A percentile compares a stretch with the other conserved stretches of the same genome.
Evolutionary conservation across 92 coral and sea anemone species (phyloP).

Genomic region (Virgularia gustaviana): DNA sequence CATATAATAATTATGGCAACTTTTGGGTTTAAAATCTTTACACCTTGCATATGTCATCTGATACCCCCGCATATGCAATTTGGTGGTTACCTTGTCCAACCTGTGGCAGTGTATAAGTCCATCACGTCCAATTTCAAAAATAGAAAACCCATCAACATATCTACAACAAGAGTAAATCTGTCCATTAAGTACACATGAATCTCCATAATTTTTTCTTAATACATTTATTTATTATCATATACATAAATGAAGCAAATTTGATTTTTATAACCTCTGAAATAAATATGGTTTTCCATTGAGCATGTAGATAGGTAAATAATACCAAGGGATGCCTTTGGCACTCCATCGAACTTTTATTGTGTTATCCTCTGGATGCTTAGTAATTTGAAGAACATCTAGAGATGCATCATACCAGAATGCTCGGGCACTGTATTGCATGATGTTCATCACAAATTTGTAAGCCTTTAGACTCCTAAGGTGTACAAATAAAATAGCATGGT

Average conservation of each 20-base stretch:
- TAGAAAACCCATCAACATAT: conserved; percentile 94
- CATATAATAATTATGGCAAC: too few species aligned
- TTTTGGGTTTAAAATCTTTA: too few species aligned
- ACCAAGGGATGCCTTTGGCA: conserved; percentile 77
- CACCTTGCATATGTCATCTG: too few species aligned
- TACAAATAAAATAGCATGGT: background rate
- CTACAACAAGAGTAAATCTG: conserved; percentile 44
- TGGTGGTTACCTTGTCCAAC: conserved; percentile 78
- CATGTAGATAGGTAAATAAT: conserved; percentile 44
- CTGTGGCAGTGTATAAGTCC: conserved; percentile 92
- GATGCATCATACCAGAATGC: conserved; percentile 63
- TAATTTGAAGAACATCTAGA: conserved; percentile 75
- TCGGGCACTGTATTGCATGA: conserved; percentile 50
- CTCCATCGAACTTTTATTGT: conserved; percentile 92
- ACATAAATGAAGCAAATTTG: too few species aligned
- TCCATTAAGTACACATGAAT: background rate
- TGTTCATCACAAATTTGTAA: conserved; percentile 51
- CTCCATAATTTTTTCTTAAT: background rate
- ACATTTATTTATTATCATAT: background rate
- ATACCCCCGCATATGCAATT: too few species aligned
- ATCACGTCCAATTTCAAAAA: conserved; percentile 88
- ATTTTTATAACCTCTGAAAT: background rate
- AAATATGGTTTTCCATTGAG: conserved; percentile 35
- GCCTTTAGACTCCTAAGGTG: conserved; percentile 55
- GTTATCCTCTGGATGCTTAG: conserved; percentile 76